These are phyloP conservation scores for Helobdella robusta DNA, from an alignment of 2,888 invertebrate genomes.

Conservation along the genomic window DNA sequence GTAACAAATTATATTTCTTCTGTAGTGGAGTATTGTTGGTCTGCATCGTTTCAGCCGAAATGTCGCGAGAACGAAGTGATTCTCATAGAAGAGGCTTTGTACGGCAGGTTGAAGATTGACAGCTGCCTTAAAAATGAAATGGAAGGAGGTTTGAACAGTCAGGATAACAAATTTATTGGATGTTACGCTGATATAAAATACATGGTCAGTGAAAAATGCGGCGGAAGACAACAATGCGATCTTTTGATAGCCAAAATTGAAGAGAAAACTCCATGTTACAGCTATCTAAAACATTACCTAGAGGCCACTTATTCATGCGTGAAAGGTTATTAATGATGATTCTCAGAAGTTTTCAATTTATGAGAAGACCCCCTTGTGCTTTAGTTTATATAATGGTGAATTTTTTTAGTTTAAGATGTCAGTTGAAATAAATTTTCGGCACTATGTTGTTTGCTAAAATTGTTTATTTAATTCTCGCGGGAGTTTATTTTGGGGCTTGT, in stretches of 20 bases:
- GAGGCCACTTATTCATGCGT: constrained; percentile 2
- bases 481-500: no score
- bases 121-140: constrained; percentile 11
- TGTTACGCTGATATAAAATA: constrained; percentile 4
- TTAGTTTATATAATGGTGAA: no score
- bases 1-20: no score
- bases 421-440: no score
- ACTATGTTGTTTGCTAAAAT: no score
- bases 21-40: constrained; percentile 7
- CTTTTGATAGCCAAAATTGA: constrained; percentile 2
- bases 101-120: neutral
- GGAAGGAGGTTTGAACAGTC: constrained; percentile 7
- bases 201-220: constrained; percentile 1
- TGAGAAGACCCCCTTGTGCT: no score
- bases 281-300: constrained; percentile 1
- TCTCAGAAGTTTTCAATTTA: no score
- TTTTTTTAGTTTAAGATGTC: no score
- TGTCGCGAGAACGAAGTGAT: neutral
- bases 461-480: no score
- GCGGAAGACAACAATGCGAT: constrained; percentile 5
- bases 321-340: no score
- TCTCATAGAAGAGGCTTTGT: neutral
- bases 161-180: constrained; percentile 14
- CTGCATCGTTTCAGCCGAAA: constrained; percentile 4
- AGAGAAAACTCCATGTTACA: constrained; percentile 7